Evolutionary conservation across 2,888 invertebrate species (phyloP), one percentile per base, ranked within the genome.

Genomic region (Seladonia tumulorum): DNA sequence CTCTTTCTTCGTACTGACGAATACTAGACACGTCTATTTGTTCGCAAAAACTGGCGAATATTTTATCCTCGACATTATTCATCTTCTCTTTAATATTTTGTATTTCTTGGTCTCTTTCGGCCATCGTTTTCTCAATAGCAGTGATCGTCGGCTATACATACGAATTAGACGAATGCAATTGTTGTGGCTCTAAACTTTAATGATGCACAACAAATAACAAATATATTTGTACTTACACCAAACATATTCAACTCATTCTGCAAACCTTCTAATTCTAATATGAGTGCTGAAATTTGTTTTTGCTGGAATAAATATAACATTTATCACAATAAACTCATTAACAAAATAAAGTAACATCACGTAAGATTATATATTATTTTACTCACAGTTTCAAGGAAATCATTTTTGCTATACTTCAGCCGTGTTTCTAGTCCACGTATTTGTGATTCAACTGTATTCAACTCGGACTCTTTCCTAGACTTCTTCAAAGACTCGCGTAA

Each of bases 1-100:
- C 99, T 47, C 99, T 96, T 95, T 99, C 99, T 95, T 99, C 99
- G 95, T 99, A 99, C 93, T 99, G 99, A 0, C 99, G 97, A 93
- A 99, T 99, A 95, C 99, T 99, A 83, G 97, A 97, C 71, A 99
- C 99, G 49, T 99, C 99, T 94, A 99, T 98, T 93, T 98, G 97
- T 79, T 97, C 96, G 94, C 99, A 99, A 95, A 99, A 99, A 75
- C 97, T 97, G 0, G 97, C 96, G 96, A 99, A 99, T 0, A 99
- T 98, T 78, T 98, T 98, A 95, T 99, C 99, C 95, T 99, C 99
- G 0, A 99, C 99, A 91, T 97, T 98, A 95, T 99, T 99, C 98
- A 99, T 99, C 94, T 98, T 98, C 93, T 98, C 97, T 95, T 99
- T 99, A 79, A 99, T 97, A 94, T 98, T 97, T 94, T 99, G 98